These are phyloP conservation scores for Myrmecophaga tridactyla DNA, from an alignment of 2,113 vertebrate species.

Conservation along the genomic window DNA sequence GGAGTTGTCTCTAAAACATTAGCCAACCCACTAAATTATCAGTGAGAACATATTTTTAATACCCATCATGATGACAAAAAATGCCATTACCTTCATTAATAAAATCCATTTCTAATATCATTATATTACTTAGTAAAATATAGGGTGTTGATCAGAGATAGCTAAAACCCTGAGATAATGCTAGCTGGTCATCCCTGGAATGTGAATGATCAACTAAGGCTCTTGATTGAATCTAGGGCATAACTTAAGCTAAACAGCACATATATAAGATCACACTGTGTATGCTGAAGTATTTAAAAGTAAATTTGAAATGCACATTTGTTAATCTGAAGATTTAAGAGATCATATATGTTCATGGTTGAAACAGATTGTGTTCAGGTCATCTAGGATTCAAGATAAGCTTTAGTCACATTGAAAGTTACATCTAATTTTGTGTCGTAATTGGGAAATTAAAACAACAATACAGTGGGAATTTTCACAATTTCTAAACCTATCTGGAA, in stretches of 20 bases:
- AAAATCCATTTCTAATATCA: not conserved
- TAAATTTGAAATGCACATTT: not conserved
- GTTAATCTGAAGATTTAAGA: not conserved
- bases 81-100: not conserved
- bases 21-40: not conserved
- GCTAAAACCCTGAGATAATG: not conserved
- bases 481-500: not conserved
- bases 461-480: not conserved
- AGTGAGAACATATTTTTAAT: not conserved
- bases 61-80: not conserved
- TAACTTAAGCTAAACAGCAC: not conserved
- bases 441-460: not conserved
- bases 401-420: not conserved
- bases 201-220: not conserved
- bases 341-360: not conserved
- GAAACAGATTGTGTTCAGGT: not conserved
- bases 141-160: not conserved
- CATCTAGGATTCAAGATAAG: not conserved
- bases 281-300: not conserved
- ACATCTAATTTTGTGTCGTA: not conserved
- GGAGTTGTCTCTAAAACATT: not conserved
- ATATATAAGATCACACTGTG: not conserved
- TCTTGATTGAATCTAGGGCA: not conserved
- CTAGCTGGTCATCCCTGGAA: not conserved
- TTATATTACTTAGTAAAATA: not conserved